phyloP scores from a whole-genome alignment of 2,888 invertebrate genomes.

The Neria commutata region DNA sequence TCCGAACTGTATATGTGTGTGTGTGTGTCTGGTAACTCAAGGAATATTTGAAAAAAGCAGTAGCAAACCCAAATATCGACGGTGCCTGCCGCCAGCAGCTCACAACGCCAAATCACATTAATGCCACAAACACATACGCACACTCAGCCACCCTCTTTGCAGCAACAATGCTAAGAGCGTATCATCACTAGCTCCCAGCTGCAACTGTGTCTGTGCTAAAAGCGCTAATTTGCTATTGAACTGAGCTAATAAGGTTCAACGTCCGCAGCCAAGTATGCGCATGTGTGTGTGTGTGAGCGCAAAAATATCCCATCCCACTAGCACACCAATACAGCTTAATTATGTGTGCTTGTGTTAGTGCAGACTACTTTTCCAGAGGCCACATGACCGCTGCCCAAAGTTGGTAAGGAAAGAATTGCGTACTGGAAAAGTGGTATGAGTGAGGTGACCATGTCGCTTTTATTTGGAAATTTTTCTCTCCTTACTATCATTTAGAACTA shows the following conservation, averaged over 20 bases:
- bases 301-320: neutral
- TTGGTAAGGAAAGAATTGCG: too few species aligned
- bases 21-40: neutral
- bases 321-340: slow-evolving; percentile 5
- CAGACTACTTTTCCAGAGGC: neutral
- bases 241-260: slow-evolving; percentile 12
- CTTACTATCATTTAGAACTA: too few species aligned
- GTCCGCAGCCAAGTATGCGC: neutral
- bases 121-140: neutral
- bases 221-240: slow-evolving; percentile 13
- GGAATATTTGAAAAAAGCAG: neutral
- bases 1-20: neutral
- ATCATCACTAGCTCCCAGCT: too few species aligned
- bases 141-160: neutral
- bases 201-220: neutral
- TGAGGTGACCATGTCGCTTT: too few species aligned
- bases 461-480: too few species aligned
- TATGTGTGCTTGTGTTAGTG: slow-evolving; percentile 3
- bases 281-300: neutral
- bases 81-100: neutral
- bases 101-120: neutral
- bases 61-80: neutral
- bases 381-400: too few species aligned
- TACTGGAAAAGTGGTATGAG: too few species aligned
- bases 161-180: too few species aligned